Evolutionary conservation across 2,888 invertebrate species (phyloP).

Genomic region (Calephelis perditalis): DNA sequence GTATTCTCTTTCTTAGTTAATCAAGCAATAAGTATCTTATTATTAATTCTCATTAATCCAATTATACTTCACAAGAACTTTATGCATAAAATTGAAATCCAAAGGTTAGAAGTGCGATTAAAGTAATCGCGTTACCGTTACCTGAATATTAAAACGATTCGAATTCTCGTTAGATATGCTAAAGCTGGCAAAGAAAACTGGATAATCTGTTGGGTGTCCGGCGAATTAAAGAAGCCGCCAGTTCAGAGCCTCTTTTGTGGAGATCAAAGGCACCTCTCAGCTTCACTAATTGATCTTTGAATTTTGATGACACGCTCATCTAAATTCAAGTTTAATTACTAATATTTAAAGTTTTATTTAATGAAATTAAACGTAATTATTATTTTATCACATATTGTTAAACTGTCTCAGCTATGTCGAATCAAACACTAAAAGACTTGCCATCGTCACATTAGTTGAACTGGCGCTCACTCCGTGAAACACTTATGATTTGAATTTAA

Average conservation of each 20-base stretch:
- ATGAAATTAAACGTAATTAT: too few relatives aligned
- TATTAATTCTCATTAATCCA: conserved; percentile 10
- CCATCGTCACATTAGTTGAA: too few relatives aligned
- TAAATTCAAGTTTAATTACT: conserved; percentile 29
- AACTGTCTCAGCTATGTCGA: too few relatives aligned
- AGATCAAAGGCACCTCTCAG: conserved; percentile 62
- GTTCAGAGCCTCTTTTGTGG: conserved; percentile 52
- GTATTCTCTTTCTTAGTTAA: too few relatives aligned
- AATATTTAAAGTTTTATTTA: conserved; percentile 13
- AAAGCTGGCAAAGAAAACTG: conserved; percentile 63
- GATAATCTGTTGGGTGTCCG: conserved; percentile 66
- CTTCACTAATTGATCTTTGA: conserved; percentile 63
- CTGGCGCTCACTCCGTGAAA: too few relatives aligned
- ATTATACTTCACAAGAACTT: conserved; percentile 8
- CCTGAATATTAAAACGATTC: conserved; percentile 47
- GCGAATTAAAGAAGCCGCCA: conserved; percentile 61
- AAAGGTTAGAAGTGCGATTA: conserved; percentile 27
- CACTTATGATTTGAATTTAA: too few relatives aligned
- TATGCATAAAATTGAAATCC: conserved; percentile 16
- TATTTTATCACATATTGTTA: too few relatives aligned
- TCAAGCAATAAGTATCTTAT: background rate
- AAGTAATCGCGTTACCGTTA: conserved; percentile 34
- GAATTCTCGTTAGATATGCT: conserved; percentile 65
- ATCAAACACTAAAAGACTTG: too few relatives aligned
- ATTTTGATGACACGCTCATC: conserved; percentile 41